These are phyloP conservation scores for Allygus modestus DNA, from an alignment of 2,888 invertebrate species.

Conservation along the genomic window DNA sequence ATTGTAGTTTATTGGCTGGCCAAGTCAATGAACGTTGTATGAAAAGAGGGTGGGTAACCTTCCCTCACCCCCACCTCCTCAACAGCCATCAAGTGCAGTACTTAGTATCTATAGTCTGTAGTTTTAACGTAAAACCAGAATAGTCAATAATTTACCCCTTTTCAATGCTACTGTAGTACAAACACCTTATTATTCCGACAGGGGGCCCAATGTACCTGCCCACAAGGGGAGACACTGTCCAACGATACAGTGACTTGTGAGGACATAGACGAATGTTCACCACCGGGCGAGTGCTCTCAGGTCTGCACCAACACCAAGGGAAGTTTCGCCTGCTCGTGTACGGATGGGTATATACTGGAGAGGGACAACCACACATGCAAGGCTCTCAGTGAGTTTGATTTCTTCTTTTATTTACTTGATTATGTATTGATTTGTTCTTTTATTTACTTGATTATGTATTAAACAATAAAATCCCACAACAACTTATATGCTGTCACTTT, in stretches of 20 bases:
- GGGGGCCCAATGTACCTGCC: constrained; percentile 95
- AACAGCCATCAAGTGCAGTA: too few species aligned
- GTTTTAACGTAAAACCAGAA: too few species aligned
- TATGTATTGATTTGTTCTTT: constrained; percentile 2
- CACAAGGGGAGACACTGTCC: constrained; percentile 88
- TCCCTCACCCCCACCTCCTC: too few species aligned
- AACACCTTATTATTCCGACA: too few species aligned
- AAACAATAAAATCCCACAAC: too few species aligned
- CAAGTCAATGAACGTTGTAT: too few species aligned
- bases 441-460: constrained; percentile 5
- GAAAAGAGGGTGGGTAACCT: too few species aligned
- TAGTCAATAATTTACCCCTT: too few species aligned
- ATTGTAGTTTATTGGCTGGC: too few species aligned
- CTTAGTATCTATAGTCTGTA: too few species aligned
- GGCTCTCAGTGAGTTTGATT: constrained; percentile 80
- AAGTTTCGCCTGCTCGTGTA: constrained; percentile 92
- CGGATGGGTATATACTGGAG: constrained; percentile 89
- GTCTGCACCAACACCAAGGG: constrained; percentile 93
- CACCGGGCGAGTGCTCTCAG: constrained; percentile 95
- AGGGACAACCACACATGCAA: constrained; percentile 93
- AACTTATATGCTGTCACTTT: too few species aligned
- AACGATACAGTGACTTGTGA: constrained; percentile 83
- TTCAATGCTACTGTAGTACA: too few species aligned
- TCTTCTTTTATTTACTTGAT: neutral
- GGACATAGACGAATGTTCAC: constrained; percentile 93